phyloP scores from a whole-genome alignment of 92 coral and sea anemone species.

The Epizoanthus fatuus region DNA sequence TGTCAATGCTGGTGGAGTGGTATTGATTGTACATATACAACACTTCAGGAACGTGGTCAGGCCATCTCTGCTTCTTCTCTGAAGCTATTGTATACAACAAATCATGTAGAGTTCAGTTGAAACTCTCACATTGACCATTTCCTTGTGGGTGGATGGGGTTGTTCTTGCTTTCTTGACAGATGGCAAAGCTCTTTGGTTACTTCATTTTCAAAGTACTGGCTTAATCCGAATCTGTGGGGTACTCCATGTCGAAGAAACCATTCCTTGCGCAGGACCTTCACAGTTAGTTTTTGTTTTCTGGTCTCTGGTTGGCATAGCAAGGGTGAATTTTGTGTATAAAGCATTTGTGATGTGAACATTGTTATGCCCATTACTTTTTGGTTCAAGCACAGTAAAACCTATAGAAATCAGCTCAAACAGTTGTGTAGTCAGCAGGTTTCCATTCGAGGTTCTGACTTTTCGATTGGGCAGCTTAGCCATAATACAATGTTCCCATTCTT shows the following conservation, averaged over 20 bases:
- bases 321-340: not conserved
- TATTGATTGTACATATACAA: too few species aligned
- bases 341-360: not conserved
- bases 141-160: too few species aligned
- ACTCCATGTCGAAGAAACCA: not conserved
- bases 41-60: too few species aligned
- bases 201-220: too few species aligned
- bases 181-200: too few species aligned
- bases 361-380: not conserved
- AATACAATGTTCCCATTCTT: not conserved
- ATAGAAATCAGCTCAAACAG: slow-evolving; percentile 15
- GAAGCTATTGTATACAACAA: too few species aligned
- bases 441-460: not conserved
- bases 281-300: not conserved
- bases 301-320: not conserved
- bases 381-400: not conserved
- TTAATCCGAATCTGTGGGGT: not conserved
- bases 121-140: too few species aligned
- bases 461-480: slow-evolving; percentile 7
- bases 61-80: too few species aligned
- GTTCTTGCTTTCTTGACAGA: too few species aligned
- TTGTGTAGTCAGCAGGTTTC: not conserved
- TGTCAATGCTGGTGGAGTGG: too few species aligned
- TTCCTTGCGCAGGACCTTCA: not conserved
- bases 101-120: too few species aligned